Evolutionary conservation across 2,888 invertebrate species (phyloP).

Genomic region (Antheraea assamensis): DNA sequence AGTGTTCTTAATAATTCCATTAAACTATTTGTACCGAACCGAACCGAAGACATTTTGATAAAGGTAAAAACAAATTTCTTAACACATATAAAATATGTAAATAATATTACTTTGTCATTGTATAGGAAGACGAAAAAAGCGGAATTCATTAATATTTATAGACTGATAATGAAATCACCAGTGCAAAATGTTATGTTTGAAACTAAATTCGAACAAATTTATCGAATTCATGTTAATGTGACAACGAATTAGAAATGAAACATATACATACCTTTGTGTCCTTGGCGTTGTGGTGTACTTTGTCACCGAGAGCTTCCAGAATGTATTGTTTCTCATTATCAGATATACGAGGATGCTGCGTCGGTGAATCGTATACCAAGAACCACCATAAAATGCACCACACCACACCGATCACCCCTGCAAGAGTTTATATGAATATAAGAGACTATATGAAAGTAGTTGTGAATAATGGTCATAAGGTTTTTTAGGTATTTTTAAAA

Average conservation of each 20-base stretch:
- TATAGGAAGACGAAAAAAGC: not conserved
- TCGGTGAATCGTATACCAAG: constrained; percentile 84
- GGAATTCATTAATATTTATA: constrained; percentile 4
- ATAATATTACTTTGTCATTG: not conserved
- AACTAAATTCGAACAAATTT: not conserved
- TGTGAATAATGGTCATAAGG: not conserved
- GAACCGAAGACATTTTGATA: not conserved
- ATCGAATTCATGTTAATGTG: not conserved
- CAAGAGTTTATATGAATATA: constrained; percentile 27
- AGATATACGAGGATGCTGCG: constrained; percentile 83
- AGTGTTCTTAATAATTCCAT: no score
- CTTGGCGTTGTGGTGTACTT: constrained; percentile 71
- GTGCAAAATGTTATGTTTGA: not conserved
- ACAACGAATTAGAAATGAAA: not conserved
- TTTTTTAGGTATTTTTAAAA: no score
- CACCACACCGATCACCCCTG: constrained; percentile 76
- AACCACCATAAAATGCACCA: constrained; percentile 83
- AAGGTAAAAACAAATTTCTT: not conserved
- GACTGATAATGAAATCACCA: not conserved
- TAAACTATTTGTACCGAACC: no score
- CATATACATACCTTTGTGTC: constrained; percentile 53
- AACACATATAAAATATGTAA: not conserved
- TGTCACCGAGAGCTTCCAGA: constrained; percentile 82
- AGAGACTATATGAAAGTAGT: not conserved
- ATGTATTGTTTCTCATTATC: constrained; percentile 85